Evolutionary conservation across 2,797 vertebrate genomes (phyloP), one percentile per base, ranked within the genome.

Genomic region (Myoxocephalus aenaeus): DNA sequence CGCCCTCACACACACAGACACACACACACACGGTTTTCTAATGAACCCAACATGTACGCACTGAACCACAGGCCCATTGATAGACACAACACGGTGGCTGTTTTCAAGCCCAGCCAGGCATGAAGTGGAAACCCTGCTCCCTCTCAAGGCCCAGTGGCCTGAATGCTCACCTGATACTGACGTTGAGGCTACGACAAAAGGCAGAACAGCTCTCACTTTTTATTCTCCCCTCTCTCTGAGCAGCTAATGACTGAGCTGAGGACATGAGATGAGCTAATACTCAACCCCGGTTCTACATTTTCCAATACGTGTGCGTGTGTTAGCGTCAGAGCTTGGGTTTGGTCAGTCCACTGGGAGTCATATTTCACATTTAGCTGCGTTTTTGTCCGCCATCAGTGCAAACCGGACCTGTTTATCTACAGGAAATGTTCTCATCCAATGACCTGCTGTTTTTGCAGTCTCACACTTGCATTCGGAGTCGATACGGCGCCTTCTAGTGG

Each of bases 401-500:
- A 75, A 61, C 29, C 15, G 18, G n/a, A 9, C 15, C 6, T 67
- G 72, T 77, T 72, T 67, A 20, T 81, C 67, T 44, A 42, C 79
- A 73, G 40, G 54, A 54, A 79, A 76, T 40, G 44, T 70, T 78
- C 64, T 85, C 70, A 85, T 84, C 56, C 54, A 65, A 77, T 79
- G 77, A 82, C 70, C 65, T 65, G 70, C 64, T 80, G 70, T 72
- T 90, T 86, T 65, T 88, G 84, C 83, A 73, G 75, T 65, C 66
- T 91, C 80, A 83, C 72, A 32, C 69, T 50, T 54, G 46, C 48
- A 50, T 40, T 48, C 46, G 40, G 66, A 68, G 87, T 62, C 58
- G 79, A 73, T 61, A 22, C 62, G 85, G 85, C 75, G 1, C 83
- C 56, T 86, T 84, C 90, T 90, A 77, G 81, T 81, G 86, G 89